Conservation (phyloP, 2,797 vertebrate species). For the Amblyraja radiata region DNA sequence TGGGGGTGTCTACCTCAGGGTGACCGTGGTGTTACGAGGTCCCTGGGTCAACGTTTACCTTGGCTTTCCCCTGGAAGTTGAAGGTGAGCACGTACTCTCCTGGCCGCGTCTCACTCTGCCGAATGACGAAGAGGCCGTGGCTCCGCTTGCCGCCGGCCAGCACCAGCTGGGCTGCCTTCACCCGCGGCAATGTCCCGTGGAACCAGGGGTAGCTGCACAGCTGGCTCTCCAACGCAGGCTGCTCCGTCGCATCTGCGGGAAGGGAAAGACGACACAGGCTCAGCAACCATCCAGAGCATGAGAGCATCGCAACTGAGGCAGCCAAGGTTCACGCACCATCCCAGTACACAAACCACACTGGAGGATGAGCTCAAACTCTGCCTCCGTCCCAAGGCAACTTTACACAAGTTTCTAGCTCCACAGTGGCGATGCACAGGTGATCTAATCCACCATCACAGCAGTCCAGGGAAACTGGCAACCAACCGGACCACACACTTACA, state of each 20-base stretch:
- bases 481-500: too few species aligned
- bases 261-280: background rate
- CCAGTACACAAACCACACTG: too few species aligned
- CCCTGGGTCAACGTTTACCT: constrained; percentile 59
- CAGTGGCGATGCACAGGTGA: background rate
- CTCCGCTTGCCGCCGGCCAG: constrained; percentile 76
- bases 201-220: constrained; percentile 88
- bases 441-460: background rate
- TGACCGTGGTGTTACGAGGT: background rate
- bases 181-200: constrained; percentile 83
- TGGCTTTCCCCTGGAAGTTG: constrained; percentile 98
- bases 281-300: background rate
- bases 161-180: constrained; percentile 87
- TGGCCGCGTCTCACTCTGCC: constrained; percentile 86
- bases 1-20: too few species aligned
- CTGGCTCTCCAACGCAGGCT: constrained; percentile 62
- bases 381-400: too few species aligned
- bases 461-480: too few species aligned
- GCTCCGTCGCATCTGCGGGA: constrained; percentile 58
- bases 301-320: background rate
- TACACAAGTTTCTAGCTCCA: background rate
- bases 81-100: constrained; percentile 97
- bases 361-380: too few species aligned
- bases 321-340: background rate
- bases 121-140: constrained; percentile 90